Conservation (phyloP, 2,113 vertebrate species). For the Osmerus mordax region DNA sequence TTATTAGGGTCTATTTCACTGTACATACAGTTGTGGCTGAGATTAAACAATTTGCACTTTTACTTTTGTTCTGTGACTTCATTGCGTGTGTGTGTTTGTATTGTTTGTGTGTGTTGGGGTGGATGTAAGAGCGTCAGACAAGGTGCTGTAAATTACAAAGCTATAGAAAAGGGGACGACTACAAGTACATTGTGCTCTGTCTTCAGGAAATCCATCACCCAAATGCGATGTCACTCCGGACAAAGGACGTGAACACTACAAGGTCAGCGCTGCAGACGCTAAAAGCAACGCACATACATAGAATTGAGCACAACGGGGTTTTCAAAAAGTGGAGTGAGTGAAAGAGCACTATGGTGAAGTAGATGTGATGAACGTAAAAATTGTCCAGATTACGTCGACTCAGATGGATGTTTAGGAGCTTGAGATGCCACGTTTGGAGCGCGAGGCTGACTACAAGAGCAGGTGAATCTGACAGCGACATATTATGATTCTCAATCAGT, state of each 20-base stretch:
- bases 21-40: constrained; percentile 73
- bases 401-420: too few species aligned
- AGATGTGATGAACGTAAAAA: too few species aligned
- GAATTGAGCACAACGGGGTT: too few species aligned
- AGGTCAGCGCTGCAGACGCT: too few species aligned
- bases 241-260: not conserved
- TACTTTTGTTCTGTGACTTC: constrained; percentile 26
- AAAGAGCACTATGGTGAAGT: too few species aligned
- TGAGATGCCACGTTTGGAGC: too few species aligned
- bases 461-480: too few species aligned
- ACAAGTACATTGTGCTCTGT: constrained; percentile 50
- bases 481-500: too few species aligned
- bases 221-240: not conserved
- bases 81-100: constrained; percentile 4
- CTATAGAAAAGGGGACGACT: not conserved
- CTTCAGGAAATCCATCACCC: constrained; percentile 29
- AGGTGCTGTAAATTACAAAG: not conserved
- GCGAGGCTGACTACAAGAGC: too few species aligned
- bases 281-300: too few species aligned
- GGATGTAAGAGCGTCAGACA: not conserved
- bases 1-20: constrained; percentile 69
- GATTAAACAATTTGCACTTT: constrained; percentile 82
- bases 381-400: too few species aligned
- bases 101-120: constrained; percentile 23
- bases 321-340: too few species aligned